Evolutionary conservation across 2,888 invertebrate species (phyloP).

Genomic region (Agonopterix subpropinquella): DNA sequence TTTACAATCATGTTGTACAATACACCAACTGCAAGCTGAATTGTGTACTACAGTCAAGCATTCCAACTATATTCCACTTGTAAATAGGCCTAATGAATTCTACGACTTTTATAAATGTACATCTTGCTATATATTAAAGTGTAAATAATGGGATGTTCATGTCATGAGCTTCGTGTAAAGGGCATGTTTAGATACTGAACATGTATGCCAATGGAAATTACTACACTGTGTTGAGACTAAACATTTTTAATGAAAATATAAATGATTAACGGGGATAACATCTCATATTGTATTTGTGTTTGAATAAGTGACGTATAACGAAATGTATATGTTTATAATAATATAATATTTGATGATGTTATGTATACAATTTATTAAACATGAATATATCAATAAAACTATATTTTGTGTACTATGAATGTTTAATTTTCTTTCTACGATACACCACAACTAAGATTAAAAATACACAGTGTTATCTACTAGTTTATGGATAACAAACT

Average conservation of each 20-base stretch:
- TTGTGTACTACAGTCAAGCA: conserved; percentile 63
- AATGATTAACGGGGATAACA: conserved; percentile 66
- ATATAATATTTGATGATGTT: conserved; percentile 76
- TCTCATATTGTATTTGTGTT: conserved; percentile 76
- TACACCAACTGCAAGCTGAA: conserved; percentile 50
- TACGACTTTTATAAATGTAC: conserved; percentile 60
- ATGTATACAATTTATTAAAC: conserved; percentile 77
- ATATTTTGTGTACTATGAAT: conserved; percentile 74
- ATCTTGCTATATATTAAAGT: conserved; percentile 62
- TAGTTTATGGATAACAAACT: conserved; percentile 7
- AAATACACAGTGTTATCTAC: neutral
- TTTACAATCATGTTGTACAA: conserved; percentile 58
- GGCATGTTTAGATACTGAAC: conserved; percentile 45
- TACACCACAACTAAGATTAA: conserved; percentile 14
- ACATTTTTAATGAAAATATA: conserved; percentile 51
- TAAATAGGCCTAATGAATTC: conserved; percentile 72
- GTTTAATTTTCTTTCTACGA: conserved; percentile 56
- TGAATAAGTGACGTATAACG: conserved; percentile 73
- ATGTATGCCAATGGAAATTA: conserved; percentile 51
- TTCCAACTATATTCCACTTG: conserved; percentile 73
- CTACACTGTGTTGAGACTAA: conserved; percentile 55
- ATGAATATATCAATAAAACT: conserved; percentile 77
- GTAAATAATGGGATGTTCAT: conserved; percentile 59
- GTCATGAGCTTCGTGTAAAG: conserved; percentile 48
- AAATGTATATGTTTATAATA: conserved; percentile 76